A percentile compares a stretch with the other conserved stretches of the same genome.
Conservation (phyloP, 37 sponge, comb jelly and placozoan species). For the Geodia barretti region DNA sequence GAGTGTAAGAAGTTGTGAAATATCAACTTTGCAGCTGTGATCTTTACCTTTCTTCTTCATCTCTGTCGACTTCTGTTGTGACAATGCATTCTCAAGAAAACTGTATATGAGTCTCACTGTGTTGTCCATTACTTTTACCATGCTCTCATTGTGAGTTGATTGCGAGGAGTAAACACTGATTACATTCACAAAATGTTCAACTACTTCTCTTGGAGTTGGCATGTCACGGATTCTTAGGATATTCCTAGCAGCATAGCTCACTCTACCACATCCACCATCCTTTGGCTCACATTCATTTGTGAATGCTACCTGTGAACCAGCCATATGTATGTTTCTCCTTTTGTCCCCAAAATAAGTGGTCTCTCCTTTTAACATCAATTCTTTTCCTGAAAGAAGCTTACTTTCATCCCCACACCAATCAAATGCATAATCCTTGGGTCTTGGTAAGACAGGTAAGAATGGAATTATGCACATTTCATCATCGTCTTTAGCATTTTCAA, state of each 20-base stretch:
- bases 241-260: background rate
- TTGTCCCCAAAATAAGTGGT: background rate
- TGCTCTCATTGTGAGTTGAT: background rate
- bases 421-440: conserved; percentile 1
- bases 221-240: background rate
- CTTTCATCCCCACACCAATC: background rate
- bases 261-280: conserved; percentile 12
- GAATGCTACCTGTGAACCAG: conserved; percentile 30
- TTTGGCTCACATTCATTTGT: background rate
- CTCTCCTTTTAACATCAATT: background rate
- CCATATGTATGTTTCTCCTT: background rate
- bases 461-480: background rate
- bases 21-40: too few relatives aligned
- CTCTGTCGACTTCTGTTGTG: background rate
- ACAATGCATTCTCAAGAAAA: background rate
- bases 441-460: background rate
- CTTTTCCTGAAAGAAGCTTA: background rate
- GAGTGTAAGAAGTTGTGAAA: background rate
- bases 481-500: background rate
- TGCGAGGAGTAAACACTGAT: background rate
- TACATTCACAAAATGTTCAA: background rate
- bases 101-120: background rate
- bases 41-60: background rate
- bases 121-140: background rate
- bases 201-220: background rate